Evolutionary conservation across 2,888 invertebrate species (phyloP), one percentile per base, ranked within the genome.

Genomic region (Elmis aenea): DNA sequence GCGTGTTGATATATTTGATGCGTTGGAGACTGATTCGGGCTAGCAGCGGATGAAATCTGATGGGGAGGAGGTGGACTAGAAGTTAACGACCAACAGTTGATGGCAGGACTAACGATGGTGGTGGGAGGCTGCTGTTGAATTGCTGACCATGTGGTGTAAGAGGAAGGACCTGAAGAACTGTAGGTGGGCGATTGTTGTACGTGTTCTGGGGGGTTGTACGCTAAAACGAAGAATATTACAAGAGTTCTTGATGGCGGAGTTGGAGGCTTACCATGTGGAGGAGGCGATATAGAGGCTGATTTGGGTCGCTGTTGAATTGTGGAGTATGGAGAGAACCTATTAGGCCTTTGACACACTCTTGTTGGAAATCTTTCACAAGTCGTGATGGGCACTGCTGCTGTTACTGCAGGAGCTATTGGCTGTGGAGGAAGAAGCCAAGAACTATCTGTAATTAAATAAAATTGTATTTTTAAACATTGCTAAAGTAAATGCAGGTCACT

Each of bases 401-500:
- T 54, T 1, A 58, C 61, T 3, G 67, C 48, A 15, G 66, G 61
- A 45, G 68, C 67, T 40, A 68, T 64, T 3, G 66, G 54, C 49
- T 68, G 69, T 50, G 69, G 69, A 8, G 68, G 69, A 21, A 71
- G 56, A 38, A 69, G 66, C 67, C 69, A 68, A 5, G 69, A 66
- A 16, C 69, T 66, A 55, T 69, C 69, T 70, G 48, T 31, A 57
- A 55, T 40, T 31, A 23, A 23, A n/a, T n/a, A n/a, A n/a, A n/a
- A n/a, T n/a, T n/a, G n/a, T n/a, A n/a, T n/a, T n/a, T n/a, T n/a
- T n/a, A n/a, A n/a, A n/a, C n/a, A n/a, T n/a, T n/a, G n/a, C n/a
- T n/a, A n/a, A n/a, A n/a, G n/a, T n/a, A n/a, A n/a, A n/a, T n/a
- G n/a, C n/a, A n/a, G n/a, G n/a, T n/a, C n/a, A n/a, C n/a, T n/a